Percentiles rank a stretch among this genome's conserved stretches.
Conservation (phyloP, 2,113 vertebrate genomes). For the Gymnorhina tibicen region DNA sequence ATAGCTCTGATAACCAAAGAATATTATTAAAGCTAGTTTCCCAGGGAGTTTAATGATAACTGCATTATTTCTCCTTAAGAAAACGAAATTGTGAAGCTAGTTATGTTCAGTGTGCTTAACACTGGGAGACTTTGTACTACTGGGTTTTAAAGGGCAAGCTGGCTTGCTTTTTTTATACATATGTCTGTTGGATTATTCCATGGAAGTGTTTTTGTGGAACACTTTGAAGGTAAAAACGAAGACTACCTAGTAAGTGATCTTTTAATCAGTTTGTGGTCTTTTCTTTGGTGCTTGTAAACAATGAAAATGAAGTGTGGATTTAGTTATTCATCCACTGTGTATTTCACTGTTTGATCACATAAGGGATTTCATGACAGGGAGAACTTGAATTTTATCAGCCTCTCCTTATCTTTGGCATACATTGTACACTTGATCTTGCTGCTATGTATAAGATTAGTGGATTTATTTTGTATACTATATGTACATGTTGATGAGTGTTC, state of each 20-base stretch:
- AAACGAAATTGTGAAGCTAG: constrained; percentile 48
- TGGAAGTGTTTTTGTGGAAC: background rate
- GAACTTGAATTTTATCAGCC: constrained; percentile 20
- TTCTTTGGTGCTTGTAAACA: background rate
- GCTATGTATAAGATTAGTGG: background rate
- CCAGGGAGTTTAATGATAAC: constrained; percentile 66
- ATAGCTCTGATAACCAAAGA: constrained; percentile 67
- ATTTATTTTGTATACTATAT: background rate
- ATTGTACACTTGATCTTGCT: background rate
- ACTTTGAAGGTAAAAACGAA: constrained; percentile 19
- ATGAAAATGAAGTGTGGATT: constrained; percentile 42
- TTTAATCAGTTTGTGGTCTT: background rate
- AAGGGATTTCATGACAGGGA: background rate
- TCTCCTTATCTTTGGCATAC: background rate
- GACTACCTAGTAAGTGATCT: background rate
- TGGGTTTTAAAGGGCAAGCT: background rate
- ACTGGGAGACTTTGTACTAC: background rate
- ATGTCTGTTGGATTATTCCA: background rate
- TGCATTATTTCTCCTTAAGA: constrained; percentile 62
- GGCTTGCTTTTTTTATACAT: constrained; percentile 1
- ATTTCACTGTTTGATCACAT: constrained; percentile 43
- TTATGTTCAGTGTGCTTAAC: constrained; percentile 33
- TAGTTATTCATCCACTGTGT: constrained; percentile 49
- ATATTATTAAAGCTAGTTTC: constrained; percentile 67
- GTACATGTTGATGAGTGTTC: background rate